Evolutionary conservation across 2,113 vertebrate species (phyloP), one percentile per base, ranked within the genome.

Genomic region (Ailuropoda melanoleuca): DNA sequence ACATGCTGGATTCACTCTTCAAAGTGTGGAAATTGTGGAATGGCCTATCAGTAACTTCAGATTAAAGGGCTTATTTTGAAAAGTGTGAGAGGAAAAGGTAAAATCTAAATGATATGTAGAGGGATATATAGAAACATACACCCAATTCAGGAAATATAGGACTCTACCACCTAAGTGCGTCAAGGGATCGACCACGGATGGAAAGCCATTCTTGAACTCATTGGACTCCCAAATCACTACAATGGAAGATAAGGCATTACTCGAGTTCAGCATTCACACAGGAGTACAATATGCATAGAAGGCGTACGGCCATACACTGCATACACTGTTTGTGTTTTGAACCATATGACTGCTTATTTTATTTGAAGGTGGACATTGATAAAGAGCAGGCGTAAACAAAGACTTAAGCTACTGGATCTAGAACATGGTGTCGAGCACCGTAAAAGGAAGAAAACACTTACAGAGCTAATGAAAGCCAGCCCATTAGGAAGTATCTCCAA

Each of bases 401-500:
- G 37, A 74, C 26, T 58, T 43, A 60, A 72, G 43, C 31, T 29
- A 5, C 7, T 37, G 24, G 53, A 82, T 68, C 72, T 88, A 89
- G 66, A 80, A 78, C 74, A 72, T 4, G 0, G 50, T 77, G 21
- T 23, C n/a, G 64, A 64, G 15, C 2, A 72, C 53, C 46, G 18
- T 68, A 80, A 68, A 4, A 4, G 31, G 66, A 60, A 87, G 3
- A 0, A 1, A 60, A 80, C 66, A 99, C 99, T 99, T 98, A 99
- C 99, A 0, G 98, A 92, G 68, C 99, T 99, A 87, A 99, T 97
- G 96, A 99, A 99, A 96, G 98, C 97, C 93, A 99, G 81, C 23
- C 99, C 99, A 92, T 98, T 98, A 64, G 98, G 98, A 90, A 99
- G 98, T 68, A 99, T 98, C 53, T 99, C 99, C 0, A 99, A 97